Conservation (phyloP, 23 tunicate genomes). For the Halocynthia aurantium region DNA sequence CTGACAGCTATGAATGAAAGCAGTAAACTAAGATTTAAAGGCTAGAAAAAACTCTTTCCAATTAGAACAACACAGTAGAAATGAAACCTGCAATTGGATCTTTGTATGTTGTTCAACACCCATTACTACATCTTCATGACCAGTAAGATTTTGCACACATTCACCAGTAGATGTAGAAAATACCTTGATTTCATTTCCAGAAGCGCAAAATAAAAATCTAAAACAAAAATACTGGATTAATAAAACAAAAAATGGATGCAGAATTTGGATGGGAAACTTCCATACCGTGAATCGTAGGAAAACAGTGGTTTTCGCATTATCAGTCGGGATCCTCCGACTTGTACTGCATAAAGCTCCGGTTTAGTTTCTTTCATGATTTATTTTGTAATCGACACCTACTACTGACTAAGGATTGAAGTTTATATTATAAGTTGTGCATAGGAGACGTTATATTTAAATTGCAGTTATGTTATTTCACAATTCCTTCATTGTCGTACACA, state of each 20-base stretch:
- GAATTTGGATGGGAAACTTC: background rate
- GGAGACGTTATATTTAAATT: too few species aligned
- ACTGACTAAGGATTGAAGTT: too few species aligned
- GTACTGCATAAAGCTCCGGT: background rate
- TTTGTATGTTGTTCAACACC: constrained; percentile 61
- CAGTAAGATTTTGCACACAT: constrained; percentile 41
- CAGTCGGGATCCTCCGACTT: constrained; percentile 65
- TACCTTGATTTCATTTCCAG: constrained; percentile 64
- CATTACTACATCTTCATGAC: constrained; percentile 47
- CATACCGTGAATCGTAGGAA: constrained; percentile 32
- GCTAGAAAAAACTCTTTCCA: too few species aligned
- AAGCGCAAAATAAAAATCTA: constrained; percentile 76
- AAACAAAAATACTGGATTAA: background rate
- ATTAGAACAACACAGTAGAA: too few species aligned
- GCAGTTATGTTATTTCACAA: too few species aligned
- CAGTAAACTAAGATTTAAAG: too few species aligned
- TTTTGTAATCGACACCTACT: too few species aligned
- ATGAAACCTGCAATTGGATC: constrained; percentile 53
- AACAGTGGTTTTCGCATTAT: constrained; percentile 29
- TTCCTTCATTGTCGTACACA: too few species aligned
- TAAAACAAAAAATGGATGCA: background rate
- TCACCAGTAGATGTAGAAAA: constrained; percentile 72
- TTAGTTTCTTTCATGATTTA: too few species aligned
- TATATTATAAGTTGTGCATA: too few species aligned
- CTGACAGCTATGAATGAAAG: too few species aligned